These are phyloP conservation scores for Anoplopoma fimbria DNA, from an alignment of 2,113 vertebrate species.

Conservation along the genomic window DNA sequence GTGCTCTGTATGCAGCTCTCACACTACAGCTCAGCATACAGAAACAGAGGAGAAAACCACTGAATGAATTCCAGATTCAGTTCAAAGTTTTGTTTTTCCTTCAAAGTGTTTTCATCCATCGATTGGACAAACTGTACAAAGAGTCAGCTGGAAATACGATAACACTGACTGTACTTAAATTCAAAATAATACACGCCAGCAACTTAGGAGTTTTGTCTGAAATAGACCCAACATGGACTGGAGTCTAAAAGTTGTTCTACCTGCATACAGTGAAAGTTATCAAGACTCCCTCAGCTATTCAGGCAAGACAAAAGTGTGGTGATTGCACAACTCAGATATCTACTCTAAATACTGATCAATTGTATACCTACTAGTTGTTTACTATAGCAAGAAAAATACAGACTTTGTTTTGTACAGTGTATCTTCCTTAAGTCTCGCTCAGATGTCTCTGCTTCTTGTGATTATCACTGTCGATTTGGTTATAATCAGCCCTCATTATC, in stretches of 20 bases:
- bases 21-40: slow-evolving; percentile 41
- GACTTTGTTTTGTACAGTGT: too few relatives aligned
- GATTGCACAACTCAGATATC: neutral
- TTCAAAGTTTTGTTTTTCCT: slow-evolving; percentile 51
- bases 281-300: neutral
- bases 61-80: slow-evolving; percentile 47
- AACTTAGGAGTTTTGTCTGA: neutral
- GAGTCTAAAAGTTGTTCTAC: neutral
- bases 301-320: neutral
- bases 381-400: too few relatives aligned
- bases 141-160: slow-evolving; percentile 6
- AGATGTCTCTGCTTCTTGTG: neutral
- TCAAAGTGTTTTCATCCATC: slow-evolving; percentile 28
- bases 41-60: slow-evolving; percentile 35
- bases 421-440: neutral
- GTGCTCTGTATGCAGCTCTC: slow-evolving; percentile 61
- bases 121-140: slow-evolving; percentile 14
- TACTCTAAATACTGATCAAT: neutral
- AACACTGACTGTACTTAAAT: neutral
- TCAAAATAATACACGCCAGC: neutral
- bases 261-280: neutral
- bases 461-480: slow-evolving; percentile 5
- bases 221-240: neutral
- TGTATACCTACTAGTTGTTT: too few relatives aligned
- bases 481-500: slow-evolving; percentile 28